Percentiles rank a stretch among this genome's conserved stretches.
Conservation (phyloP, 2,797 vertebrate genomes). For the Rhinichthys osculus region DNA sequence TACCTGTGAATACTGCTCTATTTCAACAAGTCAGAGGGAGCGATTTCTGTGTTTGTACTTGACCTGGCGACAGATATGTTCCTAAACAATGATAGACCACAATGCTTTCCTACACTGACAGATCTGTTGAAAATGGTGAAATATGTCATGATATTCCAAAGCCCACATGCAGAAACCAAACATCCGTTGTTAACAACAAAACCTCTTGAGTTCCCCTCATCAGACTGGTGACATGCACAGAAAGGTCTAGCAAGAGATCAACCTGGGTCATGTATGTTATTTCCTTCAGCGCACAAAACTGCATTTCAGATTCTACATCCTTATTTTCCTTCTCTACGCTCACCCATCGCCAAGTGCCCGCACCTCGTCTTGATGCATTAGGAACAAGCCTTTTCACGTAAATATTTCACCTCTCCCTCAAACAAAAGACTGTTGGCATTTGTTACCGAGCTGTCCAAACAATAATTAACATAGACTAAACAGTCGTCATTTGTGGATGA, state of each 20-base stretch:
- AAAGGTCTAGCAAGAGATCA: slow-evolving; percentile 42
- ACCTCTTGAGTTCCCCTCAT: slow-evolving; percentile 50
- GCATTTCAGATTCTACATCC: slow-evolving; percentile 17
- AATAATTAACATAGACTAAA: slow-evolving; percentile 75
- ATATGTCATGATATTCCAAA: slow-evolving; percentile 70
- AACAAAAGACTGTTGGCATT: slow-evolving; percentile 67
- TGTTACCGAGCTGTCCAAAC: slow-evolving; percentile 74
- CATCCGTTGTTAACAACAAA: slow-evolving; percentile 51
- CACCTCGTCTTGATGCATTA: slow-evolving; percentile 16
- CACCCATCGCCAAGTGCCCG: slow-evolving; percentile 16
- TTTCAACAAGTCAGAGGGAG: slow-evolving; percentile 72
- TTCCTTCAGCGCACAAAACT: slow-evolving; percentile 45
- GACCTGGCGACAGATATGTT: slow-evolving; percentile 72
- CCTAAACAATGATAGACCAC: slow-evolving; percentile 74
- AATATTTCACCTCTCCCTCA: slow-evolving; percentile 46
- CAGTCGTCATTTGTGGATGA: slow-evolving; percentile 53
- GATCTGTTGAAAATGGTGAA: slow-evolving; percentile 70
- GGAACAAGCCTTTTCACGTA: slow-evolving; percentile 25
- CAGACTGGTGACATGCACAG: slow-evolving; percentile 40
- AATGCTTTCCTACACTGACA: slow-evolving; percentile 71
- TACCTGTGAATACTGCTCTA: slow-evolving; percentile 60
- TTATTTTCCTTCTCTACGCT: neutral
- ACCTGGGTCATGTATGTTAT: slow-evolving; percentile 50
- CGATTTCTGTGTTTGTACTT: slow-evolving; percentile 76
- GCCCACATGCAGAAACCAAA: slow-evolving; percentile 67